These are phyloP conservation scores for Leontocebus nigricollis DNA, from an alignment of 2,797 vertebrate species.

Conservation along the genomic window DNA sequence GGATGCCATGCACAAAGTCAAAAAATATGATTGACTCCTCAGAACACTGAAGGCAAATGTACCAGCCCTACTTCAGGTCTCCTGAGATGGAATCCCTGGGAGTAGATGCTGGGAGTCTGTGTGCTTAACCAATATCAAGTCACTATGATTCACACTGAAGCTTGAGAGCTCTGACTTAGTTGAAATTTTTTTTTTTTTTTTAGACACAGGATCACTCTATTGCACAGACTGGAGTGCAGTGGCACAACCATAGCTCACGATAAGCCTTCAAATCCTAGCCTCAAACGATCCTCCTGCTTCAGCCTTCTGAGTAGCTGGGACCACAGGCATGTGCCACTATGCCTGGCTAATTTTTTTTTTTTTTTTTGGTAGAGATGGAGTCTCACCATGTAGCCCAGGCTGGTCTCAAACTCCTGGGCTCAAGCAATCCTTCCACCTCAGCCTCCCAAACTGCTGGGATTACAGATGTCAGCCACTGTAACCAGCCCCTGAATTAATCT, in stretches of 20 bases:
- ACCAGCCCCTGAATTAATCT: background rate
- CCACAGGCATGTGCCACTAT: background rate
- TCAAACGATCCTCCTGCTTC: background rate
- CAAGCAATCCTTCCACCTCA: background rate
- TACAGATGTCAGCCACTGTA: background rate
- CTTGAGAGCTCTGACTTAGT: background rate
- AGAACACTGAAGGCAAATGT: background rate
- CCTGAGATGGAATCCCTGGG: background rate
- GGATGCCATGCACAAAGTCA: background rate
- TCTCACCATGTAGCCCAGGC: background rate
- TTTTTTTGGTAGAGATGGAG: background rate
- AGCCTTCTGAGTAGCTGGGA: background rate
- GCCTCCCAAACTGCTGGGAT: background rate
- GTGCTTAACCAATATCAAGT: background rate
- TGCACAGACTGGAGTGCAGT: background rate
- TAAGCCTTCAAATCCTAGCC: background rate
- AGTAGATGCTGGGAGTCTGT: background rate
- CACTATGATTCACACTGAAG: background rate
- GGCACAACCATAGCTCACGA: background rate
- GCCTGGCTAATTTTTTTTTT: background rate
- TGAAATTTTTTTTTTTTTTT: background rate
- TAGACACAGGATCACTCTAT: background rate
- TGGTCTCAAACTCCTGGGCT: background rate
- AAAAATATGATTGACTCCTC: background rate
- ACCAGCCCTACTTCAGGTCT: background rate